These are phyloP conservation scores for Hybos culiciformis DNA, from an alignment of 2,888 invertebrate species.

Conservation along the genomic window DNA sequence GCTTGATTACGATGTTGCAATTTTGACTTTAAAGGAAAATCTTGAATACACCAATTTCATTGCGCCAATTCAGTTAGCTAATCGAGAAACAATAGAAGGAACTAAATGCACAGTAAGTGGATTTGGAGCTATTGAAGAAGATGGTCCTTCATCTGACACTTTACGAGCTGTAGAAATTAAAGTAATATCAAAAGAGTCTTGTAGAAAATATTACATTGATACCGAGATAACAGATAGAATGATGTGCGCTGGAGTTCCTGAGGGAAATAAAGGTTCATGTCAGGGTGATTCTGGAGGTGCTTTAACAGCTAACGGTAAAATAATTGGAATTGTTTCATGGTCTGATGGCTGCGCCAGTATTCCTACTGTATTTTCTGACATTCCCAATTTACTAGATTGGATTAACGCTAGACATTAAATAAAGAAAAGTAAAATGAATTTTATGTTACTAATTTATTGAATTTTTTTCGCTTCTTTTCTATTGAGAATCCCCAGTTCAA, in stretches of 20 bases:
- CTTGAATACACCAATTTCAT: conserved; percentile 32
- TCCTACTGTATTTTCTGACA: conserved; percentile 16
- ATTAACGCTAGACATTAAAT: no score
- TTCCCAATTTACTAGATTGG: conserved; percentile 34
- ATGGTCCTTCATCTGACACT: conserved; percentile 16
- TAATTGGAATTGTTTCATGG: conserved; percentile 15
- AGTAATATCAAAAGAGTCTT: conserved; percentile 32
- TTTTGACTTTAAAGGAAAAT: conserved; percentile 36
- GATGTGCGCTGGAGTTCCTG: conserved; percentile 13
- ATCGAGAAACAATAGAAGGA: conserved; percentile 5
- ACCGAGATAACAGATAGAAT: conserved; percentile 9
- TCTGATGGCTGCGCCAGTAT: conserved; percentile 13
- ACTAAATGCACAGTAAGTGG: conserved; percentile 8
- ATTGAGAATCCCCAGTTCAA: no score
- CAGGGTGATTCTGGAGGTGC: conserved; percentile 17
- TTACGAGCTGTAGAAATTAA: conserved; percentile 37
- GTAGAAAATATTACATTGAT: conserved; percentile 29
- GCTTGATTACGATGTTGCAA: conserved; percentile 40
- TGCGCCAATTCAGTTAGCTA: conserved; percentile 26
- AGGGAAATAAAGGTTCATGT: conserved; percentile 13
- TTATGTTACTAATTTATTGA: no score
- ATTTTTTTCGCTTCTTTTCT: no score
- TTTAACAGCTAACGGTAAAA: conserved; percentile 6
- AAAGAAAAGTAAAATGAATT: no score
- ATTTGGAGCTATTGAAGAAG: conserved; percentile 16